Evolutionary conservation across 1,140 invertebrate genomes (phyloP).

Genomic region (Bathynomus jamesi): DNA sequence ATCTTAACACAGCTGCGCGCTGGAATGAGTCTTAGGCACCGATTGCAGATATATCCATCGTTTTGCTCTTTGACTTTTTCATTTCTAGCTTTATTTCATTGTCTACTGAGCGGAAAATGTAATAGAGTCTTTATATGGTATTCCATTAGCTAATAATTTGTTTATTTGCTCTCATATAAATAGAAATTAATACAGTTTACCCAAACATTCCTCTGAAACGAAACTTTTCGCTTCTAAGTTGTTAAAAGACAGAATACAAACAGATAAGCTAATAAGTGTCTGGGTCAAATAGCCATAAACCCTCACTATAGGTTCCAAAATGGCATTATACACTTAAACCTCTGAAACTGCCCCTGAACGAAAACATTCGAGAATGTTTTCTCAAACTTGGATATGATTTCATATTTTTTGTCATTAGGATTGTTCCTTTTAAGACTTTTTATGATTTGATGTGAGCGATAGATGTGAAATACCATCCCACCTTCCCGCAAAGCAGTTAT

Average conservation of each 20-base stretch:
- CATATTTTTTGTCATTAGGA: neutral
- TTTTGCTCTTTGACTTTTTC: neutral
- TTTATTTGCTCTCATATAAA: neutral
- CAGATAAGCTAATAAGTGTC: neutral
- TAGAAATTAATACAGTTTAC: neutral
- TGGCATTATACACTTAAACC: constrained; percentile 27
- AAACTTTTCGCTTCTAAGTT: neutral
- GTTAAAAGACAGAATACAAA: neutral
- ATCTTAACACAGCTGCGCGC: constrained; percentile 27
- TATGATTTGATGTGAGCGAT: neutral
- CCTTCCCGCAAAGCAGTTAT: constrained; percentile 24
- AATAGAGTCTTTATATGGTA: too few species aligned
- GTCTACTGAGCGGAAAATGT: too few species aligned
- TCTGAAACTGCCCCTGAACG: constrained; percentile 16
- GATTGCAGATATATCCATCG: neutral
- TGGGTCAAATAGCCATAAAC: neutral
- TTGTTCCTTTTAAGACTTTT: neutral
- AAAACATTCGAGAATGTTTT: neutral
- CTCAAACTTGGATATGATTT: neutral
- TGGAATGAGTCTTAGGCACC: neutral
- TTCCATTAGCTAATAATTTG: too few species aligned
- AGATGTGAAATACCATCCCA: neutral
- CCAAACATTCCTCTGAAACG: neutral
- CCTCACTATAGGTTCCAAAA: neutral
- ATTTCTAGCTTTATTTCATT: neutral